phyloP scores from a whole-genome alignment of 2,888 invertebrate species.

The Suillia variegata region DNA sequence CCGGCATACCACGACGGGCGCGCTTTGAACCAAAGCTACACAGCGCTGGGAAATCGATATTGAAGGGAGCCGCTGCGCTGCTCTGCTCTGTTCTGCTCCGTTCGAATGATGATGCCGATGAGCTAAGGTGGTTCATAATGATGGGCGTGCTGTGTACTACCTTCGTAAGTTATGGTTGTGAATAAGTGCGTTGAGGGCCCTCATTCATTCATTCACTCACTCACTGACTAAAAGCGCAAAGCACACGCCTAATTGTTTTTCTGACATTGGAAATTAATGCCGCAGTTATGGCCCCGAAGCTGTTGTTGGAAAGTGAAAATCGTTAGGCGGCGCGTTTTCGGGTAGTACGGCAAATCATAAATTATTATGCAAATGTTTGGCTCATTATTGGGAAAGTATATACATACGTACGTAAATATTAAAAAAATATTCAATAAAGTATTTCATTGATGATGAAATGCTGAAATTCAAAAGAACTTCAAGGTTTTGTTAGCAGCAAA shows the following conservation, averaged over 20 bases:
- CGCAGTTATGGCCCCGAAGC: not conserved
- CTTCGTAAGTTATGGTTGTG: not conserved
- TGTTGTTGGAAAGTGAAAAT: not conserved
- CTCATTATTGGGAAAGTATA: not conserved
- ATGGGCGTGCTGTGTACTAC: not conserved
- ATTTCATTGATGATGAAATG: no score
- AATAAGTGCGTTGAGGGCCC: not conserved
- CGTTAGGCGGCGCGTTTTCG: no score
- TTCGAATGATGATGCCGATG: not conserved
- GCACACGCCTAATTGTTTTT: not conserved
- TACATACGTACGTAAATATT: not conserved
- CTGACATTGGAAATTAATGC: constrained; percentile 5
- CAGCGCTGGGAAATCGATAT: constrained; percentile 1
- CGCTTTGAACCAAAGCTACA: no score
- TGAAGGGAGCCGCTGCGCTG: not conserved
- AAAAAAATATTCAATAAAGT: no score
- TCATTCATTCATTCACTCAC: no score
- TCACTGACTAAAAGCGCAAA: not conserved
- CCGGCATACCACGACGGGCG: not conserved
- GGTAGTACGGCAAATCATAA: no score
- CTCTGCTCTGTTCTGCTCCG: not conserved
- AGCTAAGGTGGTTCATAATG: not conserved
- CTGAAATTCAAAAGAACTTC: no score
- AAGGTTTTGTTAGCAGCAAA: no score
- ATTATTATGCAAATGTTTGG: not conserved